phyloP scores from a whole-genome alignment of 2,113 vertebrate species.

The Archilochus colubris region DNA sequence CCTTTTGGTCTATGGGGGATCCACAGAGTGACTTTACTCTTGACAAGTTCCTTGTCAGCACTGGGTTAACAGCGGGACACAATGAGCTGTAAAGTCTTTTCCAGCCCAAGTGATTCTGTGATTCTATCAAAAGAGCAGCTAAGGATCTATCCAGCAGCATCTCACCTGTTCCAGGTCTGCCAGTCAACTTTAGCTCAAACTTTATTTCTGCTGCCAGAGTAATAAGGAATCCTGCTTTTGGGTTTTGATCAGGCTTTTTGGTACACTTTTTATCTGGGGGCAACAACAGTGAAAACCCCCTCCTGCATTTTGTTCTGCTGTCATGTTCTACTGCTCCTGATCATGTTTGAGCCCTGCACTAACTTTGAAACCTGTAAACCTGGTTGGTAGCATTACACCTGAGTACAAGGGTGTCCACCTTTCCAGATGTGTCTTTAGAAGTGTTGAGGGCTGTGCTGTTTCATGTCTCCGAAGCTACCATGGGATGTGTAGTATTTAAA shows the following conservation, averaged over 20 bases:
- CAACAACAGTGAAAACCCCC: not conserved
- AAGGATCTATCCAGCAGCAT: not conserved
- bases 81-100: too few species aligned
- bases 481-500: accelerated
- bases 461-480: not conserved
- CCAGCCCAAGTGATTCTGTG: too few species aligned
- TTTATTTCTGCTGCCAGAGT: not conserved
- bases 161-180: accelerated
- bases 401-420: accelerated
- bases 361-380: not conserved
- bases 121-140: not conserved
- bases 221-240: not conserved
- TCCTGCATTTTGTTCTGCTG: not conserved
- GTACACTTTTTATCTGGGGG: not conserved
- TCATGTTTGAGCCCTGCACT: not conserved
- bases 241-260: not conserved
- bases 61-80: too few species aligned
- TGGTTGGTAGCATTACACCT: not conserved
- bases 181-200: not conserved
- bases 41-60: not conserved
- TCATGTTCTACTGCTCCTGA: not conserved
- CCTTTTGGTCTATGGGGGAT: not conserved
- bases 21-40: not conserved
- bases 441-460: not conserved
- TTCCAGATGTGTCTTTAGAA: not conserved